phyloP scores from a whole-genome alignment of 23 tunicate species.

The Diplosoma virens region DNA sequence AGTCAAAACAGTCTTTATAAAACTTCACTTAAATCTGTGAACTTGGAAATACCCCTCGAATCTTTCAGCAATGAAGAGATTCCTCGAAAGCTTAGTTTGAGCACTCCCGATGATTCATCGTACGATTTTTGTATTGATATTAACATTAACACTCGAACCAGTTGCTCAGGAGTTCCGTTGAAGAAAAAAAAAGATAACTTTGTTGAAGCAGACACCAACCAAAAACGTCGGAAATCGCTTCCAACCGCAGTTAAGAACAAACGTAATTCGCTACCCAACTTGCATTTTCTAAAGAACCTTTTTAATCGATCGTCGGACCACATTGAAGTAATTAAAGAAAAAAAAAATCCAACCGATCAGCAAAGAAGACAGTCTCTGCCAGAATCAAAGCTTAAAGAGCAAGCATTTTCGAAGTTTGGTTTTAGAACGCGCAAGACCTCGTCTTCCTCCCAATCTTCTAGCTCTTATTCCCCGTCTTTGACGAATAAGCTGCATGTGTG shows the following conservation, averaged over 20 bases:
- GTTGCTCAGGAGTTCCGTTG: neutral
- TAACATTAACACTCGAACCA: neutral
- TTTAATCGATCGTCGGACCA: neutral
- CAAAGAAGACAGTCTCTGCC: slow-evolving; percentile 46
- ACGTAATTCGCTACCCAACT: slow-evolving; percentile 37
- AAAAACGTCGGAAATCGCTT: slow-evolving; percentile 44
- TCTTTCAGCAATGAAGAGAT: neutral
- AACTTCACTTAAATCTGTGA: no score
- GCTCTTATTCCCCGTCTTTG: slow-evolving; percentile 23
- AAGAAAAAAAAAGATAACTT: slow-evolving; percentile 9
- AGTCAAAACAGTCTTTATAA: no score
- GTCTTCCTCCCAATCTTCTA: slow-evolving; percentile 31
- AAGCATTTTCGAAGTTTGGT: slow-evolving; percentile 9
- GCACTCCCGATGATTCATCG: neutral
- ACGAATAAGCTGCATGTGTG: neutral
- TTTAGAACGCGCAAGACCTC: slow-evolving; percentile 24
- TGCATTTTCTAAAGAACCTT: slow-evolving; percentile 58
- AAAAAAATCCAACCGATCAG: neutral
- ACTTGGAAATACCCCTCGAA: no score
- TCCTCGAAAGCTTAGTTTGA: neutral
- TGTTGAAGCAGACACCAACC: slow-evolving; percentile 24
- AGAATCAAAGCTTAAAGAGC: slow-evolving; percentile 28
- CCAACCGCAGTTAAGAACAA: slow-evolving; percentile 36
- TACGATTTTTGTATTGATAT: neutral
- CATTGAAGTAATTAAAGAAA: neutral